Percentiles rank a stretch among this genome's conserved stretches.
These are phyloP conservation scores for Ailurus styani DNA, from an alignment of 2,113 vertebrate genomes.

Conservation along the genomic window DNA sequence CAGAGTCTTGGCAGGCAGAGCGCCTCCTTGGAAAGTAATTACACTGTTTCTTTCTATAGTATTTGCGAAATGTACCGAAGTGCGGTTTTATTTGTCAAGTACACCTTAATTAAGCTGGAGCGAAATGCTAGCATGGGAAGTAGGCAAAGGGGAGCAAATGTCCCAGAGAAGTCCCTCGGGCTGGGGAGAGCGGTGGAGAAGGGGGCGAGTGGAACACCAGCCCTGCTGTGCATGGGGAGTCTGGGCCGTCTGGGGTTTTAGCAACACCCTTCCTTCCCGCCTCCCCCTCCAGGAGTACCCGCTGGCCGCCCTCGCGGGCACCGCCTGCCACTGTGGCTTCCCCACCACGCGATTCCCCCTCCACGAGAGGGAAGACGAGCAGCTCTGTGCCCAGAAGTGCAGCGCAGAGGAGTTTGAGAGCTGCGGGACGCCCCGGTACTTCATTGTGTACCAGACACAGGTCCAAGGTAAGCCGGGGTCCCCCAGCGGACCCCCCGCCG, in stretches of 20 bases:
- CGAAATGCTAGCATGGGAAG: too few species aligned
- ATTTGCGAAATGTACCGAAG: background rate
- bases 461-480: slow-evolving; percentile 89
- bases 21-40: background rate
- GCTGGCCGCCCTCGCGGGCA: slow-evolving; percentile 89
- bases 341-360: slow-evolving; percentile 93
- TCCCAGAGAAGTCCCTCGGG: fast-evolving
- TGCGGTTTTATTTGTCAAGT: background rate
- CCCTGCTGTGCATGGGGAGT: fast-evolving
- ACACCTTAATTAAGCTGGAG: background rate
- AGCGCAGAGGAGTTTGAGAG: slow-evolving; percentile 92
- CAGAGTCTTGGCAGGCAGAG: background rate
- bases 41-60: background rate
- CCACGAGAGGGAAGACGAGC: slow-evolving; percentile 92
- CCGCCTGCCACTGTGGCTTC: slow-evolving; percentile 91
- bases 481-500: fast-evolving
- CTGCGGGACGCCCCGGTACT: slow-evolving; percentile 91
- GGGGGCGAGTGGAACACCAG: fast-evolving
- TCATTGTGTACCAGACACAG: slow-evolving; percentile 96
- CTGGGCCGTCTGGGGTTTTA: fast-evolving
- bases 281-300: slow-evolving; percentile 88
- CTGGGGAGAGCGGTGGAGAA: background rate
- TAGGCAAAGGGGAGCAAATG: fast-evolving
- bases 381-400: slow-evolving; percentile 91
- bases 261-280: background rate